phyloP scores from a whole-genome alignment of 2,113 vertebrate species.

The Dicaeum eximium region DNA sequence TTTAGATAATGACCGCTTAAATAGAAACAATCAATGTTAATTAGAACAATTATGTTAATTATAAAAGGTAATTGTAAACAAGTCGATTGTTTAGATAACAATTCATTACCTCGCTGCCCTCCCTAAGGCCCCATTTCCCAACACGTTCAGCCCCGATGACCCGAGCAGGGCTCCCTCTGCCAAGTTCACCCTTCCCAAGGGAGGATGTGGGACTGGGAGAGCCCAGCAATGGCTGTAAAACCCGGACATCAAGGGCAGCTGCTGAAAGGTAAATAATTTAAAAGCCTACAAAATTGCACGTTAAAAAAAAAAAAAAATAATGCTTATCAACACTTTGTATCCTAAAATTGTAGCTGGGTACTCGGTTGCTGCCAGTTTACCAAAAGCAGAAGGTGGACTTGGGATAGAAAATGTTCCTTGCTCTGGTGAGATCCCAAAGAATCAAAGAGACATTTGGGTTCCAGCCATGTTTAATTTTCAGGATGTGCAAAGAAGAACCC shows the following conservation, averaged over 20 bases:
- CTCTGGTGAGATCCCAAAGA: not conserved
- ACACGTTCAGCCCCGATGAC: not conserved
- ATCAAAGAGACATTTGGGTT: not conserved
- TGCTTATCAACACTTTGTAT: not conserved
- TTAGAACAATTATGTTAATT: not conserved
- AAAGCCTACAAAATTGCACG: not conserved
- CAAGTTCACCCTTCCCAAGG: not conserved
- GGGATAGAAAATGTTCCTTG: not conserved
- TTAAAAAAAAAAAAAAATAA: not conserved
- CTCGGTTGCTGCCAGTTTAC: not conserved
- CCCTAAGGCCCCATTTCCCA: not conserved
- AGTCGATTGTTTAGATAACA: not conserved
- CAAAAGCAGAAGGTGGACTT: not conserved
- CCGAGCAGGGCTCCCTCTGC: not conserved
- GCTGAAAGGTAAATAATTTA: not conserved
- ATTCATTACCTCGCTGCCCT: not conserved
- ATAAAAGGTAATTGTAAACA: not conserved
- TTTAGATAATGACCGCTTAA: not conserved
- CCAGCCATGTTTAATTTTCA: fast-evolving
- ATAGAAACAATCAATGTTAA: not conserved
- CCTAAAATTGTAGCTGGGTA: not conserved
- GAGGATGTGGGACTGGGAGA: not conserved
- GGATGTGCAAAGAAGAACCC: not conserved
- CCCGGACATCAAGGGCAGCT: not conserved
- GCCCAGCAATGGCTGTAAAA: not conserved